These are phyloP conservation scores for Neodiprion virginianus DNA, from an alignment of 1,140 invertebrate genomes.

Conservation along the genomic window DNA sequence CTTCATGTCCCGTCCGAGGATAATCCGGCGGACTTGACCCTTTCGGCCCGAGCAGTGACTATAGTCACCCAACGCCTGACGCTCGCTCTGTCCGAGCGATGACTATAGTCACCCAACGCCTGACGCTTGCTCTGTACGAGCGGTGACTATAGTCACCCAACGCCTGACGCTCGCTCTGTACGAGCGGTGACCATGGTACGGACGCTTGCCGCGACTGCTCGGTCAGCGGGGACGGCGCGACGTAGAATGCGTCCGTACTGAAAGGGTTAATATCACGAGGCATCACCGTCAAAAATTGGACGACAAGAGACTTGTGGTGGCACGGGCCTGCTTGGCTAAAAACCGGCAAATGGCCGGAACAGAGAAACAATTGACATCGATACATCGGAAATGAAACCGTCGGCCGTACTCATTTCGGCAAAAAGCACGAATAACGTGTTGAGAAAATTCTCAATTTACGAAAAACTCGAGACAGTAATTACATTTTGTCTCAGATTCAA, in stretches of 20 bases:
- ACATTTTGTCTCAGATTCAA: constrained; percentile 28
- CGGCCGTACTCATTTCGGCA: constrained; percentile 8
- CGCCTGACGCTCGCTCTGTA: not conserved
- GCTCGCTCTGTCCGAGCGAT: no score
- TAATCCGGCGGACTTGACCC: constrained; percentile 23
- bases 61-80: no score
- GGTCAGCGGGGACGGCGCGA: no score
- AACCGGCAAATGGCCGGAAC: constrained; percentile 15
- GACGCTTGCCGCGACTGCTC: no score
- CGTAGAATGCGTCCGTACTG: no score
- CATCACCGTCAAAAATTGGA: constrained; percentile 20
- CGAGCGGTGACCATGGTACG: not conserved
- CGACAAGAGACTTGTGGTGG: not conserved
- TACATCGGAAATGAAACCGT: constrained; percentile 9
- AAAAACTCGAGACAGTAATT: constrained; percentile 23
- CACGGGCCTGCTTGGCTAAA: constrained; percentile 33
- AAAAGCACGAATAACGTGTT: constrained; percentile 18
- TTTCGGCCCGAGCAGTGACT: not conserved
- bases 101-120: no score
- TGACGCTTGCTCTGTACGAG: no score
- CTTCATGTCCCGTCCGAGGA: constrained; percentile 26
- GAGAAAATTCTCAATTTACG: constrained; percentile 24
- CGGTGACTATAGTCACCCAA: no score
- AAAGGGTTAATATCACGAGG: constrained; percentile 21
- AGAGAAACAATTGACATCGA: constrained; percentile 11